These are phyloP conservation scores for Zophobas morio DNA, from an alignment of 1,140 invertebrate species.

Conservation along the genomic window DNA sequence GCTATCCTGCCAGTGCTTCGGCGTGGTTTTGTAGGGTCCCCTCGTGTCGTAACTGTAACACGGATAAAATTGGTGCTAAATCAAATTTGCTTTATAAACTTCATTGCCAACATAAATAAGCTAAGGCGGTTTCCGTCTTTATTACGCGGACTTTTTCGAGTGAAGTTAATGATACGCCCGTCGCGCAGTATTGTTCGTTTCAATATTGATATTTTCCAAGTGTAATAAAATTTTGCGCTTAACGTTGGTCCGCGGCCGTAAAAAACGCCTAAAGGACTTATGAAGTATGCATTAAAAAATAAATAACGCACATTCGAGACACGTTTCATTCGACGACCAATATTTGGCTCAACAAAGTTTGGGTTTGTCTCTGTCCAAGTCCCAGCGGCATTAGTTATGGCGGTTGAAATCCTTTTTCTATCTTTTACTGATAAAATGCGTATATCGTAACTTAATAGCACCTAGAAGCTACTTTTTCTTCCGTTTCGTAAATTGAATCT, in stretches of 20 bases:
- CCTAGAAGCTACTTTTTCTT: slow-evolving; percentile 28
- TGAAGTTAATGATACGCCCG: not conserved
- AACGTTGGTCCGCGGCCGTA: not conserved
- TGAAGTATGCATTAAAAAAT: slow-evolving; percentile 9
- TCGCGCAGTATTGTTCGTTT: not conserved
- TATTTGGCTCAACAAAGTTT: slow-evolving; percentile 7
- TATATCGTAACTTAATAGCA: slow-evolving; percentile 27
- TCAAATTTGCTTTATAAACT: slow-evolving; percentile 34
- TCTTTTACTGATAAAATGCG: slow-evolving; percentile 39
- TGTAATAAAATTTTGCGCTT: not conserved
- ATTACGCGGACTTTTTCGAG: slow-evolving; percentile 8
- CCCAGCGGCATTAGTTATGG: slow-evolving; percentile 23
- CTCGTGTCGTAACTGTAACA: slow-evolving; percentile 75
- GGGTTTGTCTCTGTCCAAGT: slow-evolving; percentile 1
- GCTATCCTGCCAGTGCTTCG: slow-evolving; percentile 73
- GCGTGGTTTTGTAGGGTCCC: slow-evolving; percentile 69
- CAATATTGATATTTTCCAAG: slow-evolving; percentile 1
- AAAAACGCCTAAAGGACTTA: slow-evolving; percentile 4
- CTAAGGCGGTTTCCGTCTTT: slow-evolving; percentile 27
- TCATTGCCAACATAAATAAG: slow-evolving; percentile 30
- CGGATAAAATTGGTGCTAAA: slow-evolving; percentile 32
- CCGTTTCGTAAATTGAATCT: slow-evolving; percentile 33
- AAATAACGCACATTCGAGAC: slow-evolving; percentile 8
- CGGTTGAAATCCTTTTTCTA: slow-evolving; percentile 25
- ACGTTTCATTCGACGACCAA: slow-evolving; percentile 10